Evolutionary conservation across 2,113 vertebrate species (phyloP).

Genomic region (Colius striatus): DNA sequence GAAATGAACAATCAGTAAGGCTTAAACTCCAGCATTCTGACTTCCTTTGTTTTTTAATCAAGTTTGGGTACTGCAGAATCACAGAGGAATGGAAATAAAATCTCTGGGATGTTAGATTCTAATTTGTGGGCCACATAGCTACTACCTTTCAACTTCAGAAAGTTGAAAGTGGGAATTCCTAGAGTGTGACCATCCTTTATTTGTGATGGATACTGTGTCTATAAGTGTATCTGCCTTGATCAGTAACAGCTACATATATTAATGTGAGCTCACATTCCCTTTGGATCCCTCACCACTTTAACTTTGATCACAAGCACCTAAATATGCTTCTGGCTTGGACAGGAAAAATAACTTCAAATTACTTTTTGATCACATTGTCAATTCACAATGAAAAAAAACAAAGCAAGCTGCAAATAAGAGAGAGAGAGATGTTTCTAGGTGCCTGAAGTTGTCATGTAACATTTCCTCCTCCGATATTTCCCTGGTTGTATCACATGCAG

Average conservation of each 20-base stretch:
- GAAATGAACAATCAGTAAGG: not conserved
- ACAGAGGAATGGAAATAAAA: not conserved
- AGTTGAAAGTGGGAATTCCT: not conserved
- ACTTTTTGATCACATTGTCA: not conserved
- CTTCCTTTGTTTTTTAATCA: not conserved
- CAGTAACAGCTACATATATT: not conserved
- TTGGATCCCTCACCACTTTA: not conserved
- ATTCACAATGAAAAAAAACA: not conserved
- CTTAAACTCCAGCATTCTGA: not conserved
- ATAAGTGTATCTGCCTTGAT: not conserved
- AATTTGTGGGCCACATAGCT: not conserved
- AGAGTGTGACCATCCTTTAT: not conserved
- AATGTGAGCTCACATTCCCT: not conserved
- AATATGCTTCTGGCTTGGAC: not conserved
- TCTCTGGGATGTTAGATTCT: not conserved
- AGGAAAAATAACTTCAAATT: not conserved
- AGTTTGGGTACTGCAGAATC: not conserved
- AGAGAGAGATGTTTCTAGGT: not conserved
- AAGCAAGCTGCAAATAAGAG: not conserved
- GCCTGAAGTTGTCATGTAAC: not conserved
- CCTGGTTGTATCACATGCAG: not conserved
- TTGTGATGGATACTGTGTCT: fast-evolving
- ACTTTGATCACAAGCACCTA: not conserved
- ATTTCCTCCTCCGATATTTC: not conserved
- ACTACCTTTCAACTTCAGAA: not conserved